Base-by-base conservation (phyloP, 2,797 vertebrate species). In the Mergus octosetaceus region DNA sequence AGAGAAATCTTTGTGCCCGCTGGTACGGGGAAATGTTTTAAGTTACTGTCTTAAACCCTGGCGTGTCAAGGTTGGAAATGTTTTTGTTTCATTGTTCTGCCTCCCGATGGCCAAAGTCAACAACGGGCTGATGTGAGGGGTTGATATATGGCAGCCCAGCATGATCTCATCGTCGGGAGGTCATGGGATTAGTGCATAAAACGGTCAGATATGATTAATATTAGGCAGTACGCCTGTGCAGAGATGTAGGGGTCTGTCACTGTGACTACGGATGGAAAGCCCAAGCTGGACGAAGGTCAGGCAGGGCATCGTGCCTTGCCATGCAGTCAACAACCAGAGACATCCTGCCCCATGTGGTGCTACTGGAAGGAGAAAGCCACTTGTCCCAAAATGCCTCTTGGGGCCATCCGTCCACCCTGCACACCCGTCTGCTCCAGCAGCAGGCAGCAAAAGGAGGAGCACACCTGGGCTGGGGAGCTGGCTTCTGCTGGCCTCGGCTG, bases 391-490 rank as follows among this genome's bases (percentile, higher is more conserved):
- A 74, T 36, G 64, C 49, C 24, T 69, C 45, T 81, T 58, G 2
- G 9, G 62, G 36, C 69, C 58, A 17, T n/a, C 86, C 38, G 15
- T 72, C 45, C 74, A 25, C 24, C 51, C 24, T 28, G 14, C 75
- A 65, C 88, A 94, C 94, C 90, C 95, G 54, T 28, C 88, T 83
- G 81, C 86, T 92, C 74, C 56, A 20, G 27, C 36, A 77, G 77
- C 87, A 45, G 0, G 0, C 65, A 75, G 90, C 72, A 92, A 95
- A 89, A 21, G 62, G 65, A 90, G 54, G 72, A 95, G 90, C 85
- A 92, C 91, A 95, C 94, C 93, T 95, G 95, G 89, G 88, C 93
- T 53, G 61, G 90, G 89, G 90, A 92, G 56, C 54, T 87, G 76
- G 61, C 74, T 92, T 65, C 86, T 90, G 81, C 88, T 41, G 10